Percentiles rank a stretch among this genome's conserved stretches.
Conservation (phyloP, 2,888 invertebrate species). For the Chaetogeoica ovagalla region DNA sequence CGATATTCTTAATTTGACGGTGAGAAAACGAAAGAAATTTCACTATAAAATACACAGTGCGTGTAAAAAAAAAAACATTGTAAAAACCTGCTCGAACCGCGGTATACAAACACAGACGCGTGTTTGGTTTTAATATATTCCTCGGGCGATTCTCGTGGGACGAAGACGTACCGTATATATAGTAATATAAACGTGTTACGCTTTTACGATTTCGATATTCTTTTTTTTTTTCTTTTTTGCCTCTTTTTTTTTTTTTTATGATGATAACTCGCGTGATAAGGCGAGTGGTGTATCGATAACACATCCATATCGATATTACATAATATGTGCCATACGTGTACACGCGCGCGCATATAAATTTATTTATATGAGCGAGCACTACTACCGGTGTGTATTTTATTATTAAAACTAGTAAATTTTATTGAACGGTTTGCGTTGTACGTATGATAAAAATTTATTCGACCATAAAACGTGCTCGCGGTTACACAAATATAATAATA, state of each 20-base stretch:
- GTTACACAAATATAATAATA: constrained; percentile 48
- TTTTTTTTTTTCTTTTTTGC: too few relatives aligned
- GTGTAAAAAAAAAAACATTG: too few relatives aligned
- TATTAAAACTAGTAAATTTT: constrained; percentile 38
- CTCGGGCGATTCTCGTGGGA: background rate
- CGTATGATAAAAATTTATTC: constrained; percentile 44
- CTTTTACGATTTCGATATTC: constrained; percentile 35
- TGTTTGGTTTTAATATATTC: background rate
- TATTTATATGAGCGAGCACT: background rate
- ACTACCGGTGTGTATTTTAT: background rate
- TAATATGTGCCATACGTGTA: too few relatives aligned
- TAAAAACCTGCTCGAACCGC: background rate
- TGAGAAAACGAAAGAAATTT: constrained; percentile 7
- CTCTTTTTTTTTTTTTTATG: too few relatives aligned
- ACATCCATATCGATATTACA: constrained; percentile 1
- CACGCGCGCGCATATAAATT: background rate
- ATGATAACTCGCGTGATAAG: constrained; percentile 33
- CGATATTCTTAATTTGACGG: constrained; percentile 27
- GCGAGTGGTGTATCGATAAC: background rate
- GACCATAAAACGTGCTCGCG: constrained; percentile 41
- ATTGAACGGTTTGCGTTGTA: constrained; percentile 18
- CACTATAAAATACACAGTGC: background rate
- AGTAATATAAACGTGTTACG: constrained; percentile 7
- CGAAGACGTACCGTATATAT: background rate
- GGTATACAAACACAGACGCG: background rate